Percentiles rank a stretch among this genome's conserved stretches.
Evolutionary conservation across 2,888 invertebrate genomes (phyloP).

Genomic region (Tanytarsus gracilentus): DNA sequence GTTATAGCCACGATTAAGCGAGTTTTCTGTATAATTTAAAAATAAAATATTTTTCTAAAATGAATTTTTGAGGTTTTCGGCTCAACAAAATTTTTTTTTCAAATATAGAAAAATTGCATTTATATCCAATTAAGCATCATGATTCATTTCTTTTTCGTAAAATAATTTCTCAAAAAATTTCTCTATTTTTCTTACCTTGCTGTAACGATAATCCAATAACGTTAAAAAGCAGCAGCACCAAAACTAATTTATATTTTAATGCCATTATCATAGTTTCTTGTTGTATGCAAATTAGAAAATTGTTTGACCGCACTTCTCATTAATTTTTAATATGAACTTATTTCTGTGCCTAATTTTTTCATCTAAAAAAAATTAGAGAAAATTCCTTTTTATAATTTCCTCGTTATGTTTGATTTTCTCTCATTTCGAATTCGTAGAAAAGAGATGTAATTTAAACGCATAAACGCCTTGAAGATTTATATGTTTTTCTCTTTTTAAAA

Average conservation of each 20-base stretch:
- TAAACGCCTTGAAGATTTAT: too few species aligned
- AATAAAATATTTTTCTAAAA: too few species aligned
- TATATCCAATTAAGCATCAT: too few species aligned
- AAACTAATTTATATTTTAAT: background rate
- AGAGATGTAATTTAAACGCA: too few species aligned
- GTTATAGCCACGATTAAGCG: too few species aligned
- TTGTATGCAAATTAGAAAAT: background rate
- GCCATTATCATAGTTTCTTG: background rate
- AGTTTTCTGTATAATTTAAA: too few species aligned
- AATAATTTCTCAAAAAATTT: background rate
- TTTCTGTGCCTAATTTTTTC: background rate
- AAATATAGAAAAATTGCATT: too few species aligned
- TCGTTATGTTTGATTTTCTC: conserved; percentile 13
- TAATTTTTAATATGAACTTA: background rate
- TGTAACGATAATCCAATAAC: conserved; percentile 1
- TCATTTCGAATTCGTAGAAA: conserved; percentile 24
- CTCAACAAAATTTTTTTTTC: too few species aligned
- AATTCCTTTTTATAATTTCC: background rate
- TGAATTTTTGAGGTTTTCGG: too few species aligned
- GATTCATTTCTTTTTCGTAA: background rate
- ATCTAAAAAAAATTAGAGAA: background rate
- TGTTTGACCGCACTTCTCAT: background rate
- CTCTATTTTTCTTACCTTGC: background rate
- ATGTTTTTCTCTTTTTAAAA: conserved; percentile 11
- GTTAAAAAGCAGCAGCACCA: background rate